Base-by-base conservation (phyloP, 2,888 invertebrate species). In the Netelia inedita region DNA sequence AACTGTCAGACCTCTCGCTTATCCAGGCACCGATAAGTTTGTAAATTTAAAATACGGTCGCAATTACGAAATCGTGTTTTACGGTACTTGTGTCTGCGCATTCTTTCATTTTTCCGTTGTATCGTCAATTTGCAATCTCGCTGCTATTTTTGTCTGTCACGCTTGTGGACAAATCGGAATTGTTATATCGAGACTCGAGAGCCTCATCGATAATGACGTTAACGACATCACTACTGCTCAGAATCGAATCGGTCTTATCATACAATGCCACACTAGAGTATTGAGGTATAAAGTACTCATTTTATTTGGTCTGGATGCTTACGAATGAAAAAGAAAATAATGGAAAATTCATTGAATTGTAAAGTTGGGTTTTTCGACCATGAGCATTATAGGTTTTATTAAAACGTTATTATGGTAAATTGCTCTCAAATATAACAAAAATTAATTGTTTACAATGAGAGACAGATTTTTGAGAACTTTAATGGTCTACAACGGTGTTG, bases 151-250 rank as follows among this genome's bases (percentile, higher is more conserved):
- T 5, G 89, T 89, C 2, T 86, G 80, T 0, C 90, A 91, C 65
- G 81, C 86, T 11, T 88, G 88, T 35, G 89, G 89, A 6, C 90
- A 89, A 23, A 72, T 88, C 2, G 73, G 87, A 21, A 86, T 91
- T 21, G 79, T 88, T 10, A 79, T 81, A 1, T 71, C 71, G 1
- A 79, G 79, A 69, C 73, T 88, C 16, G 69, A 81, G 21, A 82
- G 21, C 19, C 69, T 87, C 21, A 73, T 89, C 3, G 82, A 88
- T 0, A 43, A 53, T 14, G 16, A 53, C 53, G 14, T 10, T 19
- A 19, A 57, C 19, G 57, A 57, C 19, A 10, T 10, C 9, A 1
- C 57, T 14, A 28, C 23, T 14, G 2, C 59, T 9, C 28, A 66
- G 10, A 35, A 61, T 50, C 57, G 76, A 1, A 46, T 76, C 5